Evolutionary conservation across 2,888 invertebrate species (phyloP).

Genomic region (Cenopis cana): DNA sequence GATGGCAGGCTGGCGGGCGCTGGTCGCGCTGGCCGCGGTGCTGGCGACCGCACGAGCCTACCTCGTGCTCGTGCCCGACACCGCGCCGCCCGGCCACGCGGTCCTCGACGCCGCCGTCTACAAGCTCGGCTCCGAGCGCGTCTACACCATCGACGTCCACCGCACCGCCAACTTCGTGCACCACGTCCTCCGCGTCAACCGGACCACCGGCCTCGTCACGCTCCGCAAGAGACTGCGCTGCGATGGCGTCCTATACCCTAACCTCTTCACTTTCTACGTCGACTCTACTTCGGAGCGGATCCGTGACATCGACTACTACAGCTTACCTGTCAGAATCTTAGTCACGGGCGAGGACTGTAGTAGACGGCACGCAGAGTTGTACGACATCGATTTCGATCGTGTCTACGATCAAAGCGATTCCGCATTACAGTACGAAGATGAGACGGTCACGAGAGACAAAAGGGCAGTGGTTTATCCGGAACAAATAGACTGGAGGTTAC

Average conservation of each 20-base stretch:
- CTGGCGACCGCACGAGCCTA: conserved; percentile 75
- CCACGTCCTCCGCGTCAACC: conserved; percentile 90
- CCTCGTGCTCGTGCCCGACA: conserved; percentile 86
- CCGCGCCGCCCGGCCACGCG: conserved; percentile 86
- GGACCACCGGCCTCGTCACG: conserved; percentile 90
- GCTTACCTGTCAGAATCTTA: conserved; percentile 90
- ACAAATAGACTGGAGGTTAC: conserved; percentile 77
- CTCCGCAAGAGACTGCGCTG: conserved; percentile 90
- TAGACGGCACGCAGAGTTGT: conserved; percentile 86
- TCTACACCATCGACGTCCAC: conserved; percentile 91
- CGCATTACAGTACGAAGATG: conserved; percentile 76
- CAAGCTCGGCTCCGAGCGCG: conserved; percentile 91
- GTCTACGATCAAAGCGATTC: conserved; percentile 83
- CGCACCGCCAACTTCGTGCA: conserved; percentile 93
- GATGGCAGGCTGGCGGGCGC: conserved; percentile 63
- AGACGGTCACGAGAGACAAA: conserved; percentile 68
- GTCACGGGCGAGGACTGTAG: conserved; percentile 90
- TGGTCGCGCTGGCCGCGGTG: conserved; percentile 64
- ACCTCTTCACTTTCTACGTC: conserved; percentile 93
- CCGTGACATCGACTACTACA: conserved; percentile 93
- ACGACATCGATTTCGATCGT: conserved; percentile 85
- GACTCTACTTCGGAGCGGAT: conserved; percentile 93
- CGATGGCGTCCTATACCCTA: conserved; percentile 93
- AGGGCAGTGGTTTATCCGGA: conserved; percentile 68
- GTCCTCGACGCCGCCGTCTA: conserved; percentile 93